Evolutionary conservation across 2,113 vertebrate genomes (phyloP).

Genomic region (Rhizomys pruinosus): DNA sequence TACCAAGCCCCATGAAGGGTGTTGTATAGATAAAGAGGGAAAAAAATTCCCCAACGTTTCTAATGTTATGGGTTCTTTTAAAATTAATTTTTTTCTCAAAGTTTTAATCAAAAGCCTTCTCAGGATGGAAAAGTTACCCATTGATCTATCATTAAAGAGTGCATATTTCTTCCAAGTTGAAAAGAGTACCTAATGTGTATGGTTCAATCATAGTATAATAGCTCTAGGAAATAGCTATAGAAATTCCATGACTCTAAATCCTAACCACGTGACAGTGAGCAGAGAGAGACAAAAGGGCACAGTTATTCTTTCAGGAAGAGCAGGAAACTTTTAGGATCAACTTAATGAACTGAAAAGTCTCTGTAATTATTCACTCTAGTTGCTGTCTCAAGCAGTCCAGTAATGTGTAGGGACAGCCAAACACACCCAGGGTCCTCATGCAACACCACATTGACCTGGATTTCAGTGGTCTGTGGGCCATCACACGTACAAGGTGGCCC

Average conservation of each 20-base stretch:
- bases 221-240: not conserved
- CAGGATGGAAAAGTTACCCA: not conserved
- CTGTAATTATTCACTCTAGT: not conserved
- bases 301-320: not conserved
- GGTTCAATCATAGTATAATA: not conserved
- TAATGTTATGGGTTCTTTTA: not conserved
- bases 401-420: not conserved
- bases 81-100: not conserved
- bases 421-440: no score
- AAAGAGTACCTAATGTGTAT: not conserved
- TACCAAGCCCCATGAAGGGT: not conserved
- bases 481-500: not conserved
- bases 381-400: not conserved
- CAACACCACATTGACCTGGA: not conserved
- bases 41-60: not conserved
- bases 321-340: not conserved
- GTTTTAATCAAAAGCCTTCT: conserved; percentile 4
- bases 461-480: not conserved
- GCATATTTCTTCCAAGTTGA: not conserved
- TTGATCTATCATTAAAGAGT: not conserved
- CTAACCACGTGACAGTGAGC: not conserved
- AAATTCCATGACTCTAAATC: not conserved
- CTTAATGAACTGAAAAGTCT: not conserved
- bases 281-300: not conserved
- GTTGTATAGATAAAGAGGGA: not conserved